Evolutionary conservation across 1,140 invertebrate genomes (phyloP).

Genomic region (Drosophila oshimai): DNA sequence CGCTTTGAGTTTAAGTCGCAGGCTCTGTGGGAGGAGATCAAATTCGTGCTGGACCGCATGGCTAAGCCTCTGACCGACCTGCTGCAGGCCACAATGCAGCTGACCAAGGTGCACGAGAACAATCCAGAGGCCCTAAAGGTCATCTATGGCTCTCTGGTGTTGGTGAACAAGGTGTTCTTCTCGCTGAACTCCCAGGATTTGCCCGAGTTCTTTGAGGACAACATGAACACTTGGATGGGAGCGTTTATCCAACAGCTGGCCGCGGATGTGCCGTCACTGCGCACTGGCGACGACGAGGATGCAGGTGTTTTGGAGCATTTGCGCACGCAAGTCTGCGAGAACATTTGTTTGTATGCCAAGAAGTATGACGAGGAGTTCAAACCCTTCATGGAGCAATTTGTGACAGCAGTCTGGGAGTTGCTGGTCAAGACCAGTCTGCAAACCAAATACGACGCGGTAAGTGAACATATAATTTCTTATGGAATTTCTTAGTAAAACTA

Average conservation of each 20-base stretch:
- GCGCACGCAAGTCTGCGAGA: slow-evolving; percentile 97
- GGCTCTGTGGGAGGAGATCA: slow-evolving; percentile 97
- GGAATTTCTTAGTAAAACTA: background rate
- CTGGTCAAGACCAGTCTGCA: slow-evolving; percentile 92
- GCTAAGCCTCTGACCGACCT: slow-evolving; percentile 96
- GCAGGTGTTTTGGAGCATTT: slow-evolving; percentile 95
- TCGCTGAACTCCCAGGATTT: slow-evolving; percentile 98
- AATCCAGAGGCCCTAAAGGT: slow-evolving; percentile 92
- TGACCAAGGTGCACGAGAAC: slow-evolving; percentile 89
- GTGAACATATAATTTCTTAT: slow-evolving; percentile 38
- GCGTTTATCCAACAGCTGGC: slow-evolving; percentile 93
- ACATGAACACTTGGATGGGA: slow-evolving; percentile 97
- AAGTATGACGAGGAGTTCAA: slow-evolving; percentile 99
- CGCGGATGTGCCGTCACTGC: slow-evolving; percentile 89
- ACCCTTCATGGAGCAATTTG: slow-evolving; percentile 93
- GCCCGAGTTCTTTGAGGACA: slow-evolving; percentile 99
- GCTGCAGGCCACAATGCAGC: slow-evolving; percentile 93
- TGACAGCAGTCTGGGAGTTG: slow-evolving; percentile 96
- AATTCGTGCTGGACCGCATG: slow-evolving; percentile 97
- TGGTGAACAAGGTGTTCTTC: slow-evolving; percentile 98
- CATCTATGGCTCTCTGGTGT: slow-evolving; percentile 94
- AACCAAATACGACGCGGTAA: slow-evolving; percentile 95
- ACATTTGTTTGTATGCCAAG: slow-evolving; percentile 96
- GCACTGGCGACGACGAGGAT: slow-evolving; percentile 91
- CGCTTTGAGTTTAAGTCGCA: slow-evolving; percentile 98